phyloP scores from a whole-genome alignment of 2,113 vertebrate genomes.

The Natator depressus region DNA sequence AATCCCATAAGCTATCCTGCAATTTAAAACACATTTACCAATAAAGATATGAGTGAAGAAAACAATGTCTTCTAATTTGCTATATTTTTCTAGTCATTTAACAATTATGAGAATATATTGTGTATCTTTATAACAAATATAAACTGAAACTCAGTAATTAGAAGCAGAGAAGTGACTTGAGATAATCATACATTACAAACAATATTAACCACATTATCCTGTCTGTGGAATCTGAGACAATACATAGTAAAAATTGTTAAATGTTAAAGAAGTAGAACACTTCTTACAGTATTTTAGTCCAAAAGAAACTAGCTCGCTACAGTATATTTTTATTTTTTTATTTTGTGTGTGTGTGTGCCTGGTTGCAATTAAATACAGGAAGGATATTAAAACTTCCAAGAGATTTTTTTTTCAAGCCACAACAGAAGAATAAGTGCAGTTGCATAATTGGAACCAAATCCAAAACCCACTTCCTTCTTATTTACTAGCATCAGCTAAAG shows the following conservation, averaged over 20 bases:
- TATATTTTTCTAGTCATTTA: not conserved
- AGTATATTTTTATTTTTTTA: constrained; percentile 22
- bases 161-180: constrained; percentile 45
- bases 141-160: constrained; percentile 12
- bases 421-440: constrained; percentile 82
- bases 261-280: constrained; percentile 53
- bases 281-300: constrained; percentile 59
- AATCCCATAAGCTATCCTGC: not conserved
- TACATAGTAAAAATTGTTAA: constrained; percentile 35
- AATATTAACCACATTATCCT: constrained; percentile 32
- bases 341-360: constrained; percentile 38
- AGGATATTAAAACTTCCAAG: constrained; percentile 83
- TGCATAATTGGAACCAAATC: constrained; percentile 84
- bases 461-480: constrained; percentile 84
- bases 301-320: constrained; percentile 65
- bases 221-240: constrained; percentile 9
- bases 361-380: constrained; percentile 84
- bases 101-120: not conserved
- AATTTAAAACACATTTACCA: not conserved
- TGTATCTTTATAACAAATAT: not conserved
- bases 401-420: constrained; percentile 81
- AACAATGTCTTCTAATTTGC: not conserved
- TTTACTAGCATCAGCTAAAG: constrained; percentile 83
- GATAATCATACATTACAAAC: constrained; percentile 39
- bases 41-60: not conserved